These are phyloP conservation scores for Orchestia grillus DNA, from an alignment of 1,140 invertebrate genomes.

Conservation along the genomic window DNA sequence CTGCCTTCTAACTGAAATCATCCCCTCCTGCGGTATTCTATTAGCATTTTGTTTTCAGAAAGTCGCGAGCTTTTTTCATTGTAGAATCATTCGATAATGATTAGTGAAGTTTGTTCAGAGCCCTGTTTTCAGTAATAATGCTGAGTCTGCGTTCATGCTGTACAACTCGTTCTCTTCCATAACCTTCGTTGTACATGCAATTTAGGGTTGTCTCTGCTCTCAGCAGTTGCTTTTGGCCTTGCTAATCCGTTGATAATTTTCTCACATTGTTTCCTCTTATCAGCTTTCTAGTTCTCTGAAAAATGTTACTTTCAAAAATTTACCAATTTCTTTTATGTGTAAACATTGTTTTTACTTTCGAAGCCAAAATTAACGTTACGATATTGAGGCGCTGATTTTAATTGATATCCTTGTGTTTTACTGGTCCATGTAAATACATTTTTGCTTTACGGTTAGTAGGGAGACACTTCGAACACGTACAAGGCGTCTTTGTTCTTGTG, in stretches of 20 bases:
- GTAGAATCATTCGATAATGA: background rate
- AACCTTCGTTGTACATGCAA: background rate
- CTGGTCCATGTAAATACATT: background rate
- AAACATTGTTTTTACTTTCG: background rate
- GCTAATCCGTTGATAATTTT: background rate
- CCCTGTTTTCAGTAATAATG: background rate
- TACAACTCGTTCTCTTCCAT: background rate
- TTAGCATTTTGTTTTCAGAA: background rate
- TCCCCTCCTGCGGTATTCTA: background rate
- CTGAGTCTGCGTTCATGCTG: background rate
- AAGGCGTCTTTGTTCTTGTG: background rate
- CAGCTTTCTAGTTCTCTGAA: background rate
- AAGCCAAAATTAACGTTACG: background rate
- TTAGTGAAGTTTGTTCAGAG: background rate
- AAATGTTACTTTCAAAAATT: background rate
- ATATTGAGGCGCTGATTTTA: background rate
- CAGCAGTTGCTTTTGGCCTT: background rate
- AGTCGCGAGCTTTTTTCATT: background rate
- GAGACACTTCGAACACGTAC: background rate
- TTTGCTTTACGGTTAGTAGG: background rate
- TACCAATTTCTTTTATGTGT: background rate
- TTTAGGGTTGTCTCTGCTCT: background rate
- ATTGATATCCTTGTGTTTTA: background rate
- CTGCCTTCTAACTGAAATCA: background rate
- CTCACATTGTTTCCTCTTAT: background rate